Evolutionary conservation across 2,888 invertebrate genomes (phyloP).

Genomic region (Mesodorylaimus sp.): DNA sequence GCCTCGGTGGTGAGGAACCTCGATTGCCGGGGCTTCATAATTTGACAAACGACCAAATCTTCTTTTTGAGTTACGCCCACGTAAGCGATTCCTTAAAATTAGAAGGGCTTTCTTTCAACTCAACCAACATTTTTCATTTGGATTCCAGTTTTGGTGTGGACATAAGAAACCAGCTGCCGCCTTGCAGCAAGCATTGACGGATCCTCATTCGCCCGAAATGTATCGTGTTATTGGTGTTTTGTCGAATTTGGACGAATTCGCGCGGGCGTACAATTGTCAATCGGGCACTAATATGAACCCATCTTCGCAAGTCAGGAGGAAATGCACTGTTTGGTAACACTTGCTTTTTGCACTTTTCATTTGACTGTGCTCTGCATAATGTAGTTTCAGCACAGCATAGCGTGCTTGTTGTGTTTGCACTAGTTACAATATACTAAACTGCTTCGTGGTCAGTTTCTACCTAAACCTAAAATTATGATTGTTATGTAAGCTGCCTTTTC

Average conservation of each 20-base stretch:
- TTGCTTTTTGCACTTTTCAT: neutral
- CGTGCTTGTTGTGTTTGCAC: too few species aligned
- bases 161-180: constrained; percentile 16
- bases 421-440: too few species aligned
- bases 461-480: too few species aligned
- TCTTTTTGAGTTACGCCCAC: constrained; percentile 29
- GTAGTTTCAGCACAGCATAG: too few species aligned
- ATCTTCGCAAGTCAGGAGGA: neutral
- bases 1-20: constrained; percentile 21
- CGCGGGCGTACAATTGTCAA: constrained; percentile 66
- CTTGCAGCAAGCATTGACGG: constrained; percentile 55
- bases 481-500: too few species aligned
- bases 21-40: constrained; percentile 23
- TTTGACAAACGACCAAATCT: constrained; percentile 27
- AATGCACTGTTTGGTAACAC: constrained; percentile 9
- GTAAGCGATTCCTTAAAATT: constrained; percentile 13
- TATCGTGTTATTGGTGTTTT: constrained; percentile 28
- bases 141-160: constrained; percentile 20
- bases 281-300: constrained; percentile 73
- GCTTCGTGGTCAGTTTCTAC: too few species aligned
- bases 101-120: too few species aligned
- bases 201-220: constrained; percentile 71
- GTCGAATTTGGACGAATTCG: constrained; percentile 69
- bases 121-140: too few species aligned
- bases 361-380: too few species aligned